phyloP scores from a whole-genome alignment of 2,888 invertebrate species.

The Horisme vitalbata region DNA sequence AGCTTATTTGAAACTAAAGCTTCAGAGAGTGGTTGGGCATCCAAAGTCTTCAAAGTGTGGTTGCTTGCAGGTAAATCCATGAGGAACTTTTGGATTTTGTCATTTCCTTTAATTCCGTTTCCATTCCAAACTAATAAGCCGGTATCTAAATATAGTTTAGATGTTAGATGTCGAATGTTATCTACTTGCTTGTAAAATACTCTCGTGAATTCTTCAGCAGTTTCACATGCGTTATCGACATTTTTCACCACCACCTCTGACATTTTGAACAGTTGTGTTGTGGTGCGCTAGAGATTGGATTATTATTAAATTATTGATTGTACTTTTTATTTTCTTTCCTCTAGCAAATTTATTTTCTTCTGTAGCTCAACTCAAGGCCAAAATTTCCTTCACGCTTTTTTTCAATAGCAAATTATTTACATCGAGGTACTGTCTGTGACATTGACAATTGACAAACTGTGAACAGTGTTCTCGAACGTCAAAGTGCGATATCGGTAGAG shows the following conservation, averaged over 20 bases:
- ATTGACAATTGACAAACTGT: too few species aligned
- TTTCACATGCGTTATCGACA: conserved; percentile 91
- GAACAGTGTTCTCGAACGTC: too few species aligned
- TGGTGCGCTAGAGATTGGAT: too few species aligned
- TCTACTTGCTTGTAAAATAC: conserved; percentile 95
- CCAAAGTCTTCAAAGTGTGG: conserved; percentile 89
- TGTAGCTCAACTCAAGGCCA: too few species aligned
- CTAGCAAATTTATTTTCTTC: too few species aligned
- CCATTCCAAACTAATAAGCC: conserved; percentile 97
- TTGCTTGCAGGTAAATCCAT: conserved; percentile 91
- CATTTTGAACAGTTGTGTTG: conserved; percentile 51
- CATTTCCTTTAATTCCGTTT: conserved; percentile 90
- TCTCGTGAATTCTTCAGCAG: conserved; percentile 94
- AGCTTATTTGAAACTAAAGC: conserved; percentile 89
- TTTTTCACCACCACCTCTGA: conserved; percentile 84
- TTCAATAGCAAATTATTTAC: too few species aligned
- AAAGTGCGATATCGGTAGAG: too few species aligned
- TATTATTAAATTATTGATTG: too few species aligned
- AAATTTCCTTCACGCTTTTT: too few species aligned
- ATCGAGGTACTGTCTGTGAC: too few species aligned
- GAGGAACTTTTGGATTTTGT: conserved; percentile 92
- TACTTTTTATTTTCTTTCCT: too few species aligned
- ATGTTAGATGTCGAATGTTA: conserved; percentile 91
- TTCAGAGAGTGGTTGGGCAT: conserved; percentile 93
- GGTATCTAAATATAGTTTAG: conserved; percentile 91